phyloP scores from a whole-genome alignment of 1,140 invertebrate genomes.

The Orussus abietinus region DNA sequence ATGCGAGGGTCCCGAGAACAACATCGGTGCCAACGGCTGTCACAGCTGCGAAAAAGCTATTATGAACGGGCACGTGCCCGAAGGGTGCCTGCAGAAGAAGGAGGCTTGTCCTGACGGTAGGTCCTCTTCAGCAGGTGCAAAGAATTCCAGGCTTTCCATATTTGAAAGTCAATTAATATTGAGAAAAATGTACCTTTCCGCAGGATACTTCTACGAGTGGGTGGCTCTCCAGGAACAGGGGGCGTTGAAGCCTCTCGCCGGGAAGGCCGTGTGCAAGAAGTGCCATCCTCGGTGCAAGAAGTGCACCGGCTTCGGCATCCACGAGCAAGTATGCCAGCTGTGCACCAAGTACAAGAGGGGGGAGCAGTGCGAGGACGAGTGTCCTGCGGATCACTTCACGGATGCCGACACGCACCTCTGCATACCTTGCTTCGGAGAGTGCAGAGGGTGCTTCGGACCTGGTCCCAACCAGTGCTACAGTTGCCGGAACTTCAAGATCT shows the following conservation, averaged over 20 bases:
- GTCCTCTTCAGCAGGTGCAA: slow-evolving; percentile 19
- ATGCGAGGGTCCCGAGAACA: slow-evolving; percentile 85
- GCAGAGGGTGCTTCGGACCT: slow-evolving; percentile 79
- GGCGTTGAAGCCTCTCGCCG: slow-evolving; percentile 64
- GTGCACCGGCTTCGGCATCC: slow-evolving; percentile 85
- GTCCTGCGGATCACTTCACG: slow-evolving; percentile 78
- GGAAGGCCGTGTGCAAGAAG: slow-evolving; percentile 79
- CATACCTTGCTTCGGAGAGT: slow-evolving; percentile 75
- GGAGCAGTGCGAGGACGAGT: slow-evolving; percentile 89
- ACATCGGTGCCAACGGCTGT: slow-evolving; percentile 77
- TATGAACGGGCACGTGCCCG: slow-evolving; percentile 67
- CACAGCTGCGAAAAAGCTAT: slow-evolving; percentile 87
- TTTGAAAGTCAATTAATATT: background rate
- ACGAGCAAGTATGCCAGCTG: slow-evolving; percentile 77
- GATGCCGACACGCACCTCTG: slow-evolving; percentile 71
- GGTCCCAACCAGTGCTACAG: slow-evolving; percentile 72
- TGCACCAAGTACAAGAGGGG: slow-evolving; percentile 81
- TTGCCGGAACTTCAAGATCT: slow-evolving; percentile 85
- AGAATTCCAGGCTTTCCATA: background rate
- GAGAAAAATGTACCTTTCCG: slow-evolving; percentile 12
- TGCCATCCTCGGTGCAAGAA: slow-evolving; percentile 88
- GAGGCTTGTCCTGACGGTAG: slow-evolving; percentile 73
- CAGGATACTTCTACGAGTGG: slow-evolving; percentile 81
- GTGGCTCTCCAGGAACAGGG: slow-evolving; percentile 72
- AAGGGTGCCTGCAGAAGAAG: slow-evolving; percentile 72